phyloP scores from a whole-genome alignment of 2,888 invertebrate genomes.

The Habrosyne pyritoides region DNA sequence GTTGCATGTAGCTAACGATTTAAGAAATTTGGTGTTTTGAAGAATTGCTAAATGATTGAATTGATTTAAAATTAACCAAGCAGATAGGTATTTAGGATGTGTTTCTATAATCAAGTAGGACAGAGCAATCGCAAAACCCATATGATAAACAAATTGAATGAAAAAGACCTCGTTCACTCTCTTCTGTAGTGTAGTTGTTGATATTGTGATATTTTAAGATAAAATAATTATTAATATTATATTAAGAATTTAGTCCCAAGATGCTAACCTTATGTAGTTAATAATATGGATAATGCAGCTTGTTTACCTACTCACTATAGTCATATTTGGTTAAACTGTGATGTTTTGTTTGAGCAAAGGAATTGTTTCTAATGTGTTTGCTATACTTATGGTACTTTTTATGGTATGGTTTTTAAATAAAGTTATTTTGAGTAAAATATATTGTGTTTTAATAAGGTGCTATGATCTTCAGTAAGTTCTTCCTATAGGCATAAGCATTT shows the following conservation, averaged over 20 bases:
- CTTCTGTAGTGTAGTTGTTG: constrained; percentile 66
- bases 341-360: constrained; percentile 66
- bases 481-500: no score
- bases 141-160: constrained; percentile 9
- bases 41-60: no score
- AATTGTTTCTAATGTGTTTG: constrained; percentile 69
- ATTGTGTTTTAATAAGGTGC: constrained; percentile 18
- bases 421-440: constrained; percentile 69
- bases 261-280: constrained; percentile 46
- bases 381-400: constrained; percentile 52
- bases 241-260: constrained; percentile 54
- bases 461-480: no score
- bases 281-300: constrained; percentile 44
- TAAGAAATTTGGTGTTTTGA: no score
- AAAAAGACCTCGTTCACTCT: constrained; percentile 34
- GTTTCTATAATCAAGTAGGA: no score
- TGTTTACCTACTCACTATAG: constrained; percentile 47
- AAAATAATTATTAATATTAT: constrained; percentile 50
- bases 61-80: no score
- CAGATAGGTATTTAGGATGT: no score
- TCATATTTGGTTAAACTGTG: constrained; percentile 69
- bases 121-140: no score
- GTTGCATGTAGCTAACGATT: no score
- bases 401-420: constrained; percentile 66
- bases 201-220: constrained; percentile 81